Percentiles rank a stretch among this genome's conserved stretches.
Conservation (phyloP, 2,113 vertebrate species). For the Nymphicus hollandicus region DNA sequence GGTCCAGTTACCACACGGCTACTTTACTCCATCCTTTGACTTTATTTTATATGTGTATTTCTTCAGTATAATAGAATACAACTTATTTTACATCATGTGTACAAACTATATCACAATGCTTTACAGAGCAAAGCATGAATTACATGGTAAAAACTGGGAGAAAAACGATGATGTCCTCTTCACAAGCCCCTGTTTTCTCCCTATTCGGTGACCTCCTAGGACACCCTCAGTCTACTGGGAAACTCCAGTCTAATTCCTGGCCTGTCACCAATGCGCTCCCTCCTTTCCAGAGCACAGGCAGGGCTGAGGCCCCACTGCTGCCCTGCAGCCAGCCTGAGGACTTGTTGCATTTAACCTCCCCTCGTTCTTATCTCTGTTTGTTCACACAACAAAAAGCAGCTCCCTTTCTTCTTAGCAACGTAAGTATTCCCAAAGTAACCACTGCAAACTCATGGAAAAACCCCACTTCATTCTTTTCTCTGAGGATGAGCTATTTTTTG, state of each 20-base stretch:
- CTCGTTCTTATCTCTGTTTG: not conserved
- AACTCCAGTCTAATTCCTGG: not conserved
- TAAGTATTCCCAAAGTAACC: not conserved
- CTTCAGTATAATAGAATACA: constrained; percentile 55
- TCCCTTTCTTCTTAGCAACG: not conserved
- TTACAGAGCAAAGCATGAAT: constrained; percentile 55
- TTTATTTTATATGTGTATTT: constrained; percentile 53
- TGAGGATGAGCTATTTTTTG: not conserved
- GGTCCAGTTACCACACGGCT: constrained; percentile 49
- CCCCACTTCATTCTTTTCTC: not conserved
- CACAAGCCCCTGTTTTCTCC: not conserved
- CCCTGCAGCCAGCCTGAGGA: not conserved
- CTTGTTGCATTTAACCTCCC: not conserved
- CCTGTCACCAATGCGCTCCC: not conserved
- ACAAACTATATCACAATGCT: constrained; percentile 65
- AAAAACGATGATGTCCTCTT: not conserved
- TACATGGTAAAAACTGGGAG: not conserved
- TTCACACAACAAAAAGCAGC: not conserved
- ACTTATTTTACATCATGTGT: constrained; percentile 55
- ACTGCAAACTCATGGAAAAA: not conserved
- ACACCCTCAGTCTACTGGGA: not conserved
- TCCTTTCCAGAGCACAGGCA: not conserved
- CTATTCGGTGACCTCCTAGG: not conserved
- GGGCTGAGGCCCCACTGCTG: not conserved
- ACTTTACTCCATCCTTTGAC: constrained; percentile 35